Base-by-base conservation (phyloP, 2,113 vertebrate species). In the Hydropotes inermis region DNA sequence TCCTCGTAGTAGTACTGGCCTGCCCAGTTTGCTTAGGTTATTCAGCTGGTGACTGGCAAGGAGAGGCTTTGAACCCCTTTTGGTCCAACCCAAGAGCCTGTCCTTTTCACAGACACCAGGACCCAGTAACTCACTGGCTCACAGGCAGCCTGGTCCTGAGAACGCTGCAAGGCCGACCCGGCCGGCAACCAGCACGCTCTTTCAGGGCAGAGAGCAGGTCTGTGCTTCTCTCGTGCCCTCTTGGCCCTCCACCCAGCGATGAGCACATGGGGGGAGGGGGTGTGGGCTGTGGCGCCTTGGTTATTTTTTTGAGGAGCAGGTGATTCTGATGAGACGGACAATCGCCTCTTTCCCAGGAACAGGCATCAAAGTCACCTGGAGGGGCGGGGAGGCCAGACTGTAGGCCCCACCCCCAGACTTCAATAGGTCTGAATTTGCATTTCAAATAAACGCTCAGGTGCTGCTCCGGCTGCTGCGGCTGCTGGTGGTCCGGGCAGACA, bases 221-320 rank as follows among this genome's bases (percentile, higher is more conserved):
- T 9, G 3, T 36, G 28, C 8, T 43, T 70, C 70, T 47, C 13
- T 6, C 19, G 5, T 21, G 14, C 50, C 6, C 36, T 16, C 25
- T 14, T 10, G 57, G 76, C 67, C 79, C 54, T 52, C 6, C 4
- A 13, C 36, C 54, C 36, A 21, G 7, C 2, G 5, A n/a, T 1
- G 14, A 67, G 27, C 7, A 30, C 52, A 50, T 0, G 6, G 25
- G n/a, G n/a, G n/a, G n/a, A n/a, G n/a, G n/a, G 12, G 13, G 16
- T 3, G n/a, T 55, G 36, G 23, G 23, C 27, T 11, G 12, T 3
- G 16, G 47, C 1, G 0, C 28, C 70, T 21, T 83, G 10, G 43
- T 13, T 25, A 50, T 85, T 85, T 50, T 50, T 54, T 5, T 12
- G 2, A 81, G 76, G 7, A 47, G 45, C 8, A 57, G 16, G 15